Conservation (phyloP, 1,140 invertebrate genomes). For the Andrena cerasifolii region DNA sequence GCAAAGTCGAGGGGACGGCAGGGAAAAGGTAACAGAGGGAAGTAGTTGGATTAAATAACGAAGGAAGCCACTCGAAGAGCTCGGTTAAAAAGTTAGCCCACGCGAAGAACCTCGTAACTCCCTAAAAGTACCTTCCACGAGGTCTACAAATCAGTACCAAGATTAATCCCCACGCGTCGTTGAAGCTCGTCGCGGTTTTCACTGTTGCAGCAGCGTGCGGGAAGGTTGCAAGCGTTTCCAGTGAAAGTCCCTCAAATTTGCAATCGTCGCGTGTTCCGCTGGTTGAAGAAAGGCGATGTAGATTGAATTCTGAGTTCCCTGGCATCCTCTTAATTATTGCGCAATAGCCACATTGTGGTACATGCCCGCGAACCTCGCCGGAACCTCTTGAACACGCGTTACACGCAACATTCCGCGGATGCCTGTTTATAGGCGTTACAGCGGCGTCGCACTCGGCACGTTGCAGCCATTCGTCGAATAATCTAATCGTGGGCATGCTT, state of each 20-base stretch:
- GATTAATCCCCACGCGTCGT: too few relatives aligned
- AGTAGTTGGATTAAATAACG: too few relatives aligned
- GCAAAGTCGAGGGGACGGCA: too few relatives aligned
- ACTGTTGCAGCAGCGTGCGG: background rate
- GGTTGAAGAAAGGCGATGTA: background rate
- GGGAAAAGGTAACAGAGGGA: too few relatives aligned
- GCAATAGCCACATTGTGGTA: constrained; percentile 37
- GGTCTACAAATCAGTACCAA: too few relatives aligned
- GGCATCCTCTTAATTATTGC: constrained; percentile 10
- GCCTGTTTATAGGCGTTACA: constrained; percentile 13
- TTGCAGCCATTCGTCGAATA: constrained; percentile 4
- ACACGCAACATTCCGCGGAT: constrained; percentile 42
- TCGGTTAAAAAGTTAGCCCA: too few relatives aligned
- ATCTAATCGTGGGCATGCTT: constrained; percentile 33
- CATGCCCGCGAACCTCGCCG: constrained; percentile 31
- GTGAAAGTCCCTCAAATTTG: constrained; percentile 22
- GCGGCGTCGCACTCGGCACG: constrained; percentile 32
- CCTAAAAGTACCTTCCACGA: too few relatives aligned
- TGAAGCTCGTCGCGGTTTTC: background rate
- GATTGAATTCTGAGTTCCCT: background rate
- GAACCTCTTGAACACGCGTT: constrained; percentile 37
- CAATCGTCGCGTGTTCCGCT: background rate
- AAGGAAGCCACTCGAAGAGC: too few relatives aligned
- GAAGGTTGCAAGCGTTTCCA: background rate
- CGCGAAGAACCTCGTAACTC: too few relatives aligned